These are phyloP conservation scores for Ochropleura plecta DNA, from an alignment of 2,888 invertebrate genomes.

Conservation along the genomic window DNA sequence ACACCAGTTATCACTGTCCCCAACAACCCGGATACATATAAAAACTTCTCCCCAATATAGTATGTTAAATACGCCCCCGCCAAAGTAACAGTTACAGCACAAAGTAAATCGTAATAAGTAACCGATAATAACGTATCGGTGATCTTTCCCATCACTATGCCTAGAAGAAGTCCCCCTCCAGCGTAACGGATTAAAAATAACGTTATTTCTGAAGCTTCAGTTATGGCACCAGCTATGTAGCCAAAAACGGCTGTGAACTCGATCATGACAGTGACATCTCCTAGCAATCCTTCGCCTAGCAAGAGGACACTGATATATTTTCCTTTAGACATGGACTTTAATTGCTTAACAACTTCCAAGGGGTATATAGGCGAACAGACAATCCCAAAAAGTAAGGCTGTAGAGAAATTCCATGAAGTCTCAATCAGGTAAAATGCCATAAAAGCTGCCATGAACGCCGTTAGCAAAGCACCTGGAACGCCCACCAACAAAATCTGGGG, in stretches of 20 bases:
- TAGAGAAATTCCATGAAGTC: conserved; percentile 79
- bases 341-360: conserved; percentile 81
- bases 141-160: conserved; percentile 83
- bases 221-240: conserved; percentile 78
- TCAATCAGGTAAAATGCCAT: conserved; percentile 85
- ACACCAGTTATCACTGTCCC: conserved; percentile 83
- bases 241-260: conserved; percentile 83
- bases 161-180: conserved; percentile 82
- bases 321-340: conserved; percentile 82
- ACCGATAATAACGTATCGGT: conserved; percentile 78
- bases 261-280: conserved; percentile 85
- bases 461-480: conserved; percentile 80
- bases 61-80: conserved; percentile 83
- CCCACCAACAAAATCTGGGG: conserved; percentile 83
- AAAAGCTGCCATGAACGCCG: conserved; percentile 79
- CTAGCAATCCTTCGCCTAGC: conserved; percentile 84
- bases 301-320: conserved; percentile 84
- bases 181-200: conserved; percentile 81
- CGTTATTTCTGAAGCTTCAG: conserved; percentile 77
- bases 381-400: conserved; percentile 81
- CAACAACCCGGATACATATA: conserved; percentile 85
- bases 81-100: conserved; percentile 81
- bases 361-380: conserved; percentile 86
- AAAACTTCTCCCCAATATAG: conserved; percentile 84
- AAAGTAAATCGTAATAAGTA: conserved; percentile 82